Evolutionary conservation across 2,888 invertebrate species (phyloP), one percentile per base, ranked within the genome.

Genomic region (Allophyes oxyacanthae): DNA sequence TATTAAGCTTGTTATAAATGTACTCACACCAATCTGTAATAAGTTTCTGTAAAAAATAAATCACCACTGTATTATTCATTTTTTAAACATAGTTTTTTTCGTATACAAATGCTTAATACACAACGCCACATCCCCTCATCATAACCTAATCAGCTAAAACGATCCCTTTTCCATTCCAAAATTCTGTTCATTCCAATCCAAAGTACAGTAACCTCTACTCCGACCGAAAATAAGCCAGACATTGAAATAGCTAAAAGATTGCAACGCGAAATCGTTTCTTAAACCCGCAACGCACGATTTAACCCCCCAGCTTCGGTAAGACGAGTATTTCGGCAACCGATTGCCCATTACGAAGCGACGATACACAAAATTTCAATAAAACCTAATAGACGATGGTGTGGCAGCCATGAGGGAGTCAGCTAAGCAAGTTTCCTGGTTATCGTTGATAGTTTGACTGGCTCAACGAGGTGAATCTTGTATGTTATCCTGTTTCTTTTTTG

Each of bases 331-430:
- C 85, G 79, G 81, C 78, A 79, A 82, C 78, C 85, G 86, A 90
- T 90, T 90, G 87, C 89, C 91, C 87, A 90, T 91, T 91, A 89
- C 82, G 72, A 64, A 66, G 75, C 82, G 79, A 75, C 84, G 87
- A 85, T 88, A 84, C 85, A 88, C 84, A 88, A 89, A 90, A 89
- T 91, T 91, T 89, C 90, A 91, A 91, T 91, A 90, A 90, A 86
- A 85, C 75, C 80, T 83, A 75, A 82, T 81, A 81, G 84, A 80
- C 79, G 72, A 42, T 36, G 48, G 37, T 14, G n/a, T 25, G 36
- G 41, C 14, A 37, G 11, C 48, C 32, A 32, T 13, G 57, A 30
- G 64, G 61, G 55, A 54, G 52, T 48, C 48, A 28, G 50, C 49
- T 68, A 63, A 61, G 28, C 51, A 67, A 66, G 44, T 66, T 64